phyloP scores from a whole-genome alignment of 2,113 vertebrate species.

The Verasper variegatus region DNA sequence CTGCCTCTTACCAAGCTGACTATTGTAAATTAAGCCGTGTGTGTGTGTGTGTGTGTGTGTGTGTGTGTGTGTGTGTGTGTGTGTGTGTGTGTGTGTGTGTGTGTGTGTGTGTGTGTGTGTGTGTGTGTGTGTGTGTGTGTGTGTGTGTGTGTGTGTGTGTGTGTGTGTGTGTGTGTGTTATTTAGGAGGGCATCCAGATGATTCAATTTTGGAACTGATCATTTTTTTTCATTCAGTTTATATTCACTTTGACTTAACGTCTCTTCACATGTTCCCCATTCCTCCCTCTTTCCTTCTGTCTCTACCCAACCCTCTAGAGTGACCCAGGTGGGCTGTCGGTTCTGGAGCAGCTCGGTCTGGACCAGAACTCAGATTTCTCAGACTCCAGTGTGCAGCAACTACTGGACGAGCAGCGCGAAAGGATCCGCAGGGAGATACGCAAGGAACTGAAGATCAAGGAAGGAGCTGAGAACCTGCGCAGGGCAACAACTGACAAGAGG shows the following conservation, averaged over 20 bases:
- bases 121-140: no score
- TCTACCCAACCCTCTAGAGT: conserved; percentile 69
- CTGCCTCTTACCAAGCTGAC: conserved; percentile 16
- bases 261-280: background rate
- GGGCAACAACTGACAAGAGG: conserved; percentile 90
- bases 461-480: conserved; percentile 92
- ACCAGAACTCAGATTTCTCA: conserved; percentile 86
- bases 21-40: background rate
- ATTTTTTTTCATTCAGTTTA: background rate
- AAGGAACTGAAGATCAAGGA: conserved; percentile 97
- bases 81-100: no score
- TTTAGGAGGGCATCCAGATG: background rate
- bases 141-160: no score
- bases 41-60: no score
- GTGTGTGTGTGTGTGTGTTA: no score
- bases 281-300: background rate
- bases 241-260: background rate
- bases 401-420: conserved; percentile 89
- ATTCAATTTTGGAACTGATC: background rate
- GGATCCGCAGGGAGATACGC: conserved; percentile 91
- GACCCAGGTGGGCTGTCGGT: conserved; percentile 84
- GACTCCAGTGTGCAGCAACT: conserved; percentile 89
- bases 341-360: conserved; percentile 84
- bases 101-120: no score
- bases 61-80: no score